Conservation (phyloP, 2,888 invertebrate species). For the Conops quadrifasciatus region DNA sequence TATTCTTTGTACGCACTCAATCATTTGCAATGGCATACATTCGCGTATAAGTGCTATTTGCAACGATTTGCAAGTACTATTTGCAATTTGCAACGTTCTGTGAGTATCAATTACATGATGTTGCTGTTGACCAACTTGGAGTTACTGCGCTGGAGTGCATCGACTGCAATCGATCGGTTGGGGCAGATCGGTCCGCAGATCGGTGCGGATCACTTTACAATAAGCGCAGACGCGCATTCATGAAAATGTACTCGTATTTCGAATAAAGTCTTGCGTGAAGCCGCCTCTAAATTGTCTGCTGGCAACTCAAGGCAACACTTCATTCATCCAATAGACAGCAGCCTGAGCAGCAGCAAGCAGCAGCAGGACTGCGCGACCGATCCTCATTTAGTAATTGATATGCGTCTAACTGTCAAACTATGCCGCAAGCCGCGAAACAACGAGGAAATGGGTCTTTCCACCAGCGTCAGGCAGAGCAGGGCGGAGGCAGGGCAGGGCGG, state of each 20-base stretch:
- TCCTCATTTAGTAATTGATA: slow-evolving; percentile 27
- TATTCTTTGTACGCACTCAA: neutral
- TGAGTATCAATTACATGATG: slow-evolving; percentile 17
- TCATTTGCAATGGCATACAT: neutral
- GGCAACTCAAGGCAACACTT: neutral
- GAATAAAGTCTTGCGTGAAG: slow-evolving; percentile 22
- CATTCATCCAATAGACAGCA: slow-evolving; percentile 22
- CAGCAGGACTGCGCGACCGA: slow-evolving; percentile 1
- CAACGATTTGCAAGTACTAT: neutral
- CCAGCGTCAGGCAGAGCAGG: slow-evolving; percentile 1
- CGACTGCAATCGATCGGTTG: slow-evolving; percentile 4
- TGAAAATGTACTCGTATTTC: neutral
- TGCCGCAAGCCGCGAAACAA: slow-evolving; percentile 14
- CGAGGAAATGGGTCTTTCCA: slow-evolving; percentile 29
- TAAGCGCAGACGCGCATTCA: slow-evolving; percentile 7
- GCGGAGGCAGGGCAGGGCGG: neutral
- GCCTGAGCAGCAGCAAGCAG: neutral
- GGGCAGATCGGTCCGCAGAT: neutral
- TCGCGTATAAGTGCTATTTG: too few relatives aligned
- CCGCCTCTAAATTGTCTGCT: slow-evolving; percentile 5
- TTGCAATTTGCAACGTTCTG: slow-evolving; percentile 10
- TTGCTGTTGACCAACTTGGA: slow-evolving; percentile 9
- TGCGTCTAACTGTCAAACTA: slow-evolving; percentile 25
- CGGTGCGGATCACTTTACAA: slow-evolving; percentile 26
- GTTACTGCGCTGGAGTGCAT: neutral